Conservation (phyloP, 2,797 vertebrate species). For the Pseudomugil gertrudae region DNA sequence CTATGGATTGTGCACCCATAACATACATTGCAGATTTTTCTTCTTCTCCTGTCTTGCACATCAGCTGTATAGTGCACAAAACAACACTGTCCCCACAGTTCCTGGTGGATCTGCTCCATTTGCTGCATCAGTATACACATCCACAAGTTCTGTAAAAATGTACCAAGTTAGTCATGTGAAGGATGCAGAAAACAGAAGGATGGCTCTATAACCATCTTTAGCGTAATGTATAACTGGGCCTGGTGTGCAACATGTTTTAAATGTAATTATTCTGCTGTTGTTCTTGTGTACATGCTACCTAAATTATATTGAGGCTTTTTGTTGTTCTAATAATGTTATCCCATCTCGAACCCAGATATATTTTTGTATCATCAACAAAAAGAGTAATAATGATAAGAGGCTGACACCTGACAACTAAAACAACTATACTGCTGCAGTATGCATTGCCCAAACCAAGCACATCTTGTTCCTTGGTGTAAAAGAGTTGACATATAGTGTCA, state of each 20-base stretch:
- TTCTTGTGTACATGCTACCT: neutral
- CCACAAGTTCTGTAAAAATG: neutral
- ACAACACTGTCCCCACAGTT: neutral
- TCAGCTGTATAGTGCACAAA: neutral
- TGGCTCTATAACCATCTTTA: neutral
- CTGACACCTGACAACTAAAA: neutral
- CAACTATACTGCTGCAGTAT: neutral
- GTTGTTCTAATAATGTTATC: neutral
- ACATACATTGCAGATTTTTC: neutral
- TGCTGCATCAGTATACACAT: neutral
- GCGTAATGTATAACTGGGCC: neutral
- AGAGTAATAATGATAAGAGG: neutral
- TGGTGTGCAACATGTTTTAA: neutral
- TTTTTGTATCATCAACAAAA: neutral
- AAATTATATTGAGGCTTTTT: neutral
- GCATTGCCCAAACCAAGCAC: neutral
- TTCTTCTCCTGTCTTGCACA: neutral
- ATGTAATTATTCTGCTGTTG: neutral
- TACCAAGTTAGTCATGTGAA: neutral
- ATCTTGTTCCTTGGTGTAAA: constrained; percentile 2
- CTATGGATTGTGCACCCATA: neutral
- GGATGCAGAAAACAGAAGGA: too few relatives aligned
- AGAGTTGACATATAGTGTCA: constrained; percentile 12
- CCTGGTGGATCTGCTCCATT: neutral
- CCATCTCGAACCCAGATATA: neutral